Evolutionary conservation across 2,888 invertebrate genomes (phyloP).

Genomic region (Parnassius orleans): DNA sequence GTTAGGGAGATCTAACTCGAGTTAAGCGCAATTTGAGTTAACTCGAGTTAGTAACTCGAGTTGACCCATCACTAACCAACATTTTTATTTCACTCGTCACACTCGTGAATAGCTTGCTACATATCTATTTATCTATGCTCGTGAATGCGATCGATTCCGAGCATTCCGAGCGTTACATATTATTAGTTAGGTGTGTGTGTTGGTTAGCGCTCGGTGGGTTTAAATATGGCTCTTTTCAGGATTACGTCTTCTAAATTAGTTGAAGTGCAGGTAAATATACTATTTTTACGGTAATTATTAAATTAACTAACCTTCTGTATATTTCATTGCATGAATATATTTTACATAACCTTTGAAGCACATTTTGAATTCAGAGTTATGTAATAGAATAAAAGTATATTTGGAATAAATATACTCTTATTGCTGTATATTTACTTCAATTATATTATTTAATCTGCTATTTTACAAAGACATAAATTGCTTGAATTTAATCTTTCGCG

Average conservation of each 20-base stretch:
- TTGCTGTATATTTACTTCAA: neutral
- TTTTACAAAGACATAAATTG: neutral
- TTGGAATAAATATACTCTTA: conserved; percentile 8
- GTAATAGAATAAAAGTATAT: conserved; percentile 35
- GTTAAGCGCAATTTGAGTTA: neutral
- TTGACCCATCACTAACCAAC: too few species aligned
- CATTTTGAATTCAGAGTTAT: conserved; percentile 45
- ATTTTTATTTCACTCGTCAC: too few species aligned
- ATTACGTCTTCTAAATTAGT: conserved; percentile 82
- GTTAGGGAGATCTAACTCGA: too few species aligned
- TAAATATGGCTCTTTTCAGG: conserved; percentile 84
- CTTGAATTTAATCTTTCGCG: conserved; percentile 2
- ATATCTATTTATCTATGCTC: conserved; percentile 32
- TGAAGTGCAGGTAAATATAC: conserved; percentile 81
- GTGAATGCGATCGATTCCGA: conserved; percentile 64
- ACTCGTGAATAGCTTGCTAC: too few species aligned
- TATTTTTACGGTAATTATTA: neutral
- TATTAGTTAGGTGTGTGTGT: conserved; percentile 50
- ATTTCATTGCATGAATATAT: conserved; percentile 14
- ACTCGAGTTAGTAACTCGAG: neutral
- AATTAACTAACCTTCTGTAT: conserved; percentile 7
- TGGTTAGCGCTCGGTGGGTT: conserved; percentile 58
- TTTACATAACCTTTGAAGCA: conserved; percentile 39
- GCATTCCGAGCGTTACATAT: conserved; percentile 50
- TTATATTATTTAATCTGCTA: neutral